Evolutionary conservation across 2,113 vertebrate species (phyloP).

Genomic region (Salminus brasiliensis): DNA sequence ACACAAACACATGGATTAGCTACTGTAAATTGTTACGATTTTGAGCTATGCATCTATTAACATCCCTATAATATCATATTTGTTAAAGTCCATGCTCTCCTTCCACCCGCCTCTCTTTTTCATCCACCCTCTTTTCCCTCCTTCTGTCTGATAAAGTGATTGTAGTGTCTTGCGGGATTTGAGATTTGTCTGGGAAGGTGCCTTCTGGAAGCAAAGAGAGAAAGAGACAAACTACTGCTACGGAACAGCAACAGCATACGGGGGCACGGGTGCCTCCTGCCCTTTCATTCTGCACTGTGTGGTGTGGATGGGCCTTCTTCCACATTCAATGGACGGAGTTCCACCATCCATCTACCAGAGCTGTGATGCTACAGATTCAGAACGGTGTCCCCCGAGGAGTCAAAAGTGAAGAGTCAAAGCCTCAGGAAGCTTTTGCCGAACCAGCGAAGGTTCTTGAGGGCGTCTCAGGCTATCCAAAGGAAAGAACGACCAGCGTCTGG

Average conservation of each 20-base stretch:
- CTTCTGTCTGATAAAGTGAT: slow-evolving; percentile 45
- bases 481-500: background rate
- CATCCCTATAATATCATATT: slow-evolving; percentile 53
- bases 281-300: background rate
- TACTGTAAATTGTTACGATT: slow-evolving; percentile 55
- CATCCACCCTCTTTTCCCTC: background rate
- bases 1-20: slow-evolving; percentile 55
- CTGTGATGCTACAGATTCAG: slow-evolving; percentile 24
- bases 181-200: slow-evolving; percentile 26
- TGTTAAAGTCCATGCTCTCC: slow-evolving; percentile 47
- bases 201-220: background rate
- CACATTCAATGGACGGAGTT: background rate
- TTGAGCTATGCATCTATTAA: slow-evolving; percentile 58
- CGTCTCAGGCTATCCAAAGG: background rate
- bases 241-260: background rate
- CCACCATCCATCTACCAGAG: background rate
- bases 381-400: background rate
- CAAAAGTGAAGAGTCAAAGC: background rate
- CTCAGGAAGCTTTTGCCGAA: background rate
- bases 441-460: background rate
- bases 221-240: background rate
- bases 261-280: background rate
- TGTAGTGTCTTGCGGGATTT: slow-evolving; percentile 29
- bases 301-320: background rate
- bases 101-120: slow-evolving; percentile 15